Evolutionary conservation across 1,140 invertebrate genomes (phyloP).

Genomic region (Polypedilum pembai): DNA sequence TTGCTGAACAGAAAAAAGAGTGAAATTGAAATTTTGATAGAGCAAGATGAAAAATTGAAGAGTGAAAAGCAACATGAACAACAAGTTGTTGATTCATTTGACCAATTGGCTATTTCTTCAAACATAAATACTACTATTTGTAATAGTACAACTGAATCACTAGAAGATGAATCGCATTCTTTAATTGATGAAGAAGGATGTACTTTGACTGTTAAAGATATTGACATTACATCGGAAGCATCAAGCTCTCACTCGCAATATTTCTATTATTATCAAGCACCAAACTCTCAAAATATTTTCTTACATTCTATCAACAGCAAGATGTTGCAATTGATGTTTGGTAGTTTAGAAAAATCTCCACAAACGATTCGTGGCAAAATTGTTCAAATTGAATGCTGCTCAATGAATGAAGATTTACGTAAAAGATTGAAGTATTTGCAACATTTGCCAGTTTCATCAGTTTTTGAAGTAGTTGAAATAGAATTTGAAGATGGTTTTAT

Average conservation of each 20-base stretch:
- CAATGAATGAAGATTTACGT: conserved; percentile 73
- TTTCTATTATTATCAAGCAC: conserved; percentile 84
- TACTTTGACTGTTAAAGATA: conserved; percentile 32
- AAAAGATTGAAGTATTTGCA: conserved; percentile 71
- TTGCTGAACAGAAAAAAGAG: conserved; percentile 44
- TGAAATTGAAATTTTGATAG: conserved; percentile 39
- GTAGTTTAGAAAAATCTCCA: conserved; percentile 70
- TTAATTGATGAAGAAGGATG: neutral
- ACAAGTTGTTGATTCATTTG: neutral
- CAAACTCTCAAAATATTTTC: conserved; percentile 88
- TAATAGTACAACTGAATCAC: conserved; percentile 22
- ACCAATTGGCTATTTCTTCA: no score
- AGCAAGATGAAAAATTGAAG: neutral
- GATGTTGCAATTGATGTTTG: conserved; percentile 82
- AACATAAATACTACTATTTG: no score
- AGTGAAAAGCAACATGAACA: neutral
- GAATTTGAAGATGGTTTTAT: conserved; percentile 65
- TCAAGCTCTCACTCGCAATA: conserved; percentile 46
- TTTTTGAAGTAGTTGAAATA: conserved; percentile 85
- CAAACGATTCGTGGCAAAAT: conserved; percentile 62
- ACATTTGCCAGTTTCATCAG: conserved; percentile 83
- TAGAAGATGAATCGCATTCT: conserved; percentile 32
- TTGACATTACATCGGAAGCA: conserved; percentile 35
- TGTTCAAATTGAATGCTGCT: conserved; percentile 74
- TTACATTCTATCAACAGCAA: conserved; percentile 84